Base-by-base conservation (phyloP, 1,140 invertebrate species). In the Trinorchestia longiramus region DNA sequence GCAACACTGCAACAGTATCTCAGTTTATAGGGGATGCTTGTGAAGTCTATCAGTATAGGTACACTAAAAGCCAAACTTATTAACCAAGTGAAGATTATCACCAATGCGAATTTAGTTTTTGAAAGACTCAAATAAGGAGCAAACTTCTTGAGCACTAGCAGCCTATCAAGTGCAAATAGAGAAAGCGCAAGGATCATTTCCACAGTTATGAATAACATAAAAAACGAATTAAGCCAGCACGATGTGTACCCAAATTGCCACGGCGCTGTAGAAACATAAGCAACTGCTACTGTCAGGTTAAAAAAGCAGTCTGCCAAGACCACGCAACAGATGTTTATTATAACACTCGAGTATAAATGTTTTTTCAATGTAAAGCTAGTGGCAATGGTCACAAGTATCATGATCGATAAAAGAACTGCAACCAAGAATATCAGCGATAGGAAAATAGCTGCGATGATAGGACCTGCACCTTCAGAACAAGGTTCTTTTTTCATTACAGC, bases 301-400 rank as follows among this genome's bases (percentile, higher is more conserved):
- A 96, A 53, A 95, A 96, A 96, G 41, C 96, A 95, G 94, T 96
- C 96, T 15, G 96, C 8, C 42, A 96, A 45, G 41, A 96, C 95
- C 40, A 96, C 87, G 88, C 94, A 43, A 95, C 95, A 96, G 95
- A 96, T 95, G 62, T 96, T 96, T 40, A 96, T 91, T 8, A 96
- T 87, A 53, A 96, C 43, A 87, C 96, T 96, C 41, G 95, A 96
- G 87, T 96, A 96, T 47, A 96, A 95, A 87, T 92, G 94, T 43
- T 96, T 96, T 95, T 96, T 96, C 19, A 96, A 96, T 23, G 96
- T 96, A 92, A 96, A 96, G 43, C 96, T 96, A 0, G 96, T 96
- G 43, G 91, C 87, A 87, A 96, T 95, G 17, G 96, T 96, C 42
- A 96, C 96, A 47, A 96, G 95, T n/a, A 96, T 95, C 95, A 96